Percentiles rank a stretch among this genome's conserved stretches.
Conservation (phyloP, 2,888 invertebrate species). For the Phytoseiulus persimilis region DNA sequence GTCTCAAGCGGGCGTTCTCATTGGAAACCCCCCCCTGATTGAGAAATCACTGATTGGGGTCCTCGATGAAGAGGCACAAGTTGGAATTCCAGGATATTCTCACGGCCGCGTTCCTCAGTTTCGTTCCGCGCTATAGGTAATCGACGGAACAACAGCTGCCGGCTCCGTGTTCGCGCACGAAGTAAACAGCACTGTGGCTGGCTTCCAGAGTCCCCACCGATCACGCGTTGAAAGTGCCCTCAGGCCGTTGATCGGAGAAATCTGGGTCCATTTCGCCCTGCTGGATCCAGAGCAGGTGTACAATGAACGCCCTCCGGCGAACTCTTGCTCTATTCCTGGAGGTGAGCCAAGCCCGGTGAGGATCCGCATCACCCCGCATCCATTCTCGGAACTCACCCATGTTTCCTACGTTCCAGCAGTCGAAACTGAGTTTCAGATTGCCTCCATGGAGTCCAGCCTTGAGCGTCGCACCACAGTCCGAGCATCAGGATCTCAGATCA, state of each 20-base stretch:
- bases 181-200: too few relatives aligned
- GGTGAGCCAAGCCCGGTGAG: not conserved
- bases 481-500: not conserved
- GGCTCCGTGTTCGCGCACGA: too few relatives aligned
- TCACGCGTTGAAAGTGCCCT: too few relatives aligned
- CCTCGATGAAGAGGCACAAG: not conserved
- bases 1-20: not conserved
- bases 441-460: not conserved
- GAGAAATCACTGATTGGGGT: not conserved
- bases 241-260: too few relatives aligned
- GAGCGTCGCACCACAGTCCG: not conserved
- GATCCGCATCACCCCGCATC: not conserved
- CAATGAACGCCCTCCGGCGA: not conserved
- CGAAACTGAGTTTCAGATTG: not conserved
- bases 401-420: not conserved
- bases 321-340: not conserved
- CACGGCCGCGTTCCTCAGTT: not conserved
- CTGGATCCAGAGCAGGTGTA: not conserved
- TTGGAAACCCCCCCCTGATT: not conserved
- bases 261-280: not conserved
- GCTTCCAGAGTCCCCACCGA: too few relatives aligned
- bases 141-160: too few relatives aligned
- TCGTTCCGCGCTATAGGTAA: too few relatives aligned
- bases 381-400: not conserved
- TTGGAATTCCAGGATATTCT: not conserved